Base-by-base conservation (phyloP, 2,888 invertebrate genomes). In the Anoncus sp. region DNA sequence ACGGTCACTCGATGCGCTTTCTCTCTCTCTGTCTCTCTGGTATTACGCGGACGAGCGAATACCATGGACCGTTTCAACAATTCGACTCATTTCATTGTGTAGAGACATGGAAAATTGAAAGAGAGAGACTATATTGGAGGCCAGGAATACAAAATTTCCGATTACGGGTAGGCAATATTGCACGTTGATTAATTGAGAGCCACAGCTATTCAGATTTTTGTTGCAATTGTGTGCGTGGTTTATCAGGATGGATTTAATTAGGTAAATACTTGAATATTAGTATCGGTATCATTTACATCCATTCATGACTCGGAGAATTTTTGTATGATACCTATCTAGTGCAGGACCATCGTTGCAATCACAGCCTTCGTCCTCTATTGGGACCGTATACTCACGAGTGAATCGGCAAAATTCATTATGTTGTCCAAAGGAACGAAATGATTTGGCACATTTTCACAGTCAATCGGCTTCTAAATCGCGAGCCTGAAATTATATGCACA, bases 1-100 rank as follows among this genome's bases (percentile, higher is more conserved):
- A 51, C 51, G 63, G 45, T 62, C 63, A 51, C 57, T 40, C 40
- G 57, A 70, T 59, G 57, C 20, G 38, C 35, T 9, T 18, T 57
- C 35, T 16, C 18, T 16, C 27, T 7, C 35, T 22, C 18, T 38
- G 16, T 45, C 45, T 24, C 20, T 40, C 24, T 53, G 66, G 22
- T 43, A 63, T 70, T 31, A 18, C 20, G n/a, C 57, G 27, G 16
- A 45, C 24, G 22, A 45, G 16, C 35, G 35, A 53, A 66, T 60
- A 24, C 12, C 38, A 27, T 22, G 24, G 24, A 45, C 27, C 62
- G 38, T 27, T 55, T 2, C 24, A 18, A 45, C 47, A 14, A 35
- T 45, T 69, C 38, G 35, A 38, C 31, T 38, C 24, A 55, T 57
- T 63, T 63, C 20, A 47, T 43, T 47, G 10, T 10, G 12, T 20